Conservation (phyloP, 2,888 invertebrate species). For the Agelastica alni region DNA sequence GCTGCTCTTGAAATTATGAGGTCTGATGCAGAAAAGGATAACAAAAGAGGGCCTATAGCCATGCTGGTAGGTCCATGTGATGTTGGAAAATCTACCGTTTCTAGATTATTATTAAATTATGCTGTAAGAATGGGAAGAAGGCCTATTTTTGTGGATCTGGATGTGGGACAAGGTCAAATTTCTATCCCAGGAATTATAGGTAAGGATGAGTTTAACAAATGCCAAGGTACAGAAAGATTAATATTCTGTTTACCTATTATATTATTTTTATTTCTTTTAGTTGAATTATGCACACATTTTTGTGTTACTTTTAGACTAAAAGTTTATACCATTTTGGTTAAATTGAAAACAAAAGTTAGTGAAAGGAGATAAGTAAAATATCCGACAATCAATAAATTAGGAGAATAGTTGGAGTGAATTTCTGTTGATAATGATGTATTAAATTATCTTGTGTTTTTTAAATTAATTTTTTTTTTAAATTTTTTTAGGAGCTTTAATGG, state of each 20-base stretch:
- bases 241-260: too few species aligned
- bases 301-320: too few species aligned
- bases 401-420: background rate
- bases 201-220: too few species aligned
- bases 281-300: too few species aligned
- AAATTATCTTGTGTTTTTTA: conserved; percentile 15
- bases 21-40: conserved; percentile 75
- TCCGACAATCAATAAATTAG: too few species aligned
- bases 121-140: conserved; percentile 86
- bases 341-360: too few species aligned
- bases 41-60: conserved; percentile 77
- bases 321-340: too few species aligned
- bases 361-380: too few species aligned
- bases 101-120: conserved; percentile 86
- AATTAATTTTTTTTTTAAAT: conserved; percentile 12
- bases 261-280: too few species aligned
- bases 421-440: background rate
- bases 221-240: too few species aligned
- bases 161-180: conserved; percentile 93
- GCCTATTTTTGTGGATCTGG: conserved; percentile 92
- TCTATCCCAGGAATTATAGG: conserved; percentile 91
- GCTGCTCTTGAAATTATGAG: conserved; percentile 91
- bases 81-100: conserved; percentile 93
- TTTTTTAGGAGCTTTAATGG: conserved; percentile 73
- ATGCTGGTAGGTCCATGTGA: conserved; percentile 94